Evolutionary conservation across 2,797 vertebrate genomes (phyloP).

Genomic region (Dallia pectoralis): DNA sequence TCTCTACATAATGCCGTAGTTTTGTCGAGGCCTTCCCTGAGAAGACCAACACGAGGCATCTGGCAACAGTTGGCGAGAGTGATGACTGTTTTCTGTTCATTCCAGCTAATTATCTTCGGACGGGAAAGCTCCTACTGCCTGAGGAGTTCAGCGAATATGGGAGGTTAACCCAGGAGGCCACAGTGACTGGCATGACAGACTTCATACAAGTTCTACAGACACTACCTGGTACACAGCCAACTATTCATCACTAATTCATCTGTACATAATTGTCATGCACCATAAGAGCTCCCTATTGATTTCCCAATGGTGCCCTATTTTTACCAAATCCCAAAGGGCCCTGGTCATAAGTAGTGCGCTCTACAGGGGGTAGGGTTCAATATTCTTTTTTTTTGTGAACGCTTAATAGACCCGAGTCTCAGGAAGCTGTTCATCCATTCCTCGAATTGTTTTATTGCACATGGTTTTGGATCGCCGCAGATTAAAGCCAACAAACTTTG

Average conservation of each 20-base stretch:
- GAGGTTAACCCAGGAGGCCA: conserved; percentile 61
- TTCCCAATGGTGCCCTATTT: too few species aligned
- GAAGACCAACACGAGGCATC: conserved; percentile 11
- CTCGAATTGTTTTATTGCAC: neutral
- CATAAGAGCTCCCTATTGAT: too few species aligned
- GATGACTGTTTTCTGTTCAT: conserved; percentile 44
- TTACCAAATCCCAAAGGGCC: neutral
- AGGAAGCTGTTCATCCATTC: neutral
- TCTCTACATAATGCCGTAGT: neutral
- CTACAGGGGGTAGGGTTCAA: neutral
- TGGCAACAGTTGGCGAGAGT: conserved; percentile 16
- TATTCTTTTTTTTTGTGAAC: too few species aligned
- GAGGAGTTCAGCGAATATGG: conserved; percentile 67
- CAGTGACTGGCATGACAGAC: conserved; percentile 62
- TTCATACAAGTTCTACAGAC: conserved; percentile 59
- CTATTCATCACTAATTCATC: conserved; percentile 6
- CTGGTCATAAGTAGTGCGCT: neutral
- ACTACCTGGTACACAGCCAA: conserved; percentile 42
- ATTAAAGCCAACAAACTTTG: conserved; percentile 12
- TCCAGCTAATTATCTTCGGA: conserved; percentile 72
- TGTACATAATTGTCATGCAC: neutral
- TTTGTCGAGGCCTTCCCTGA: neutral
- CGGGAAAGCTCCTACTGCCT: conserved; percentile 67
- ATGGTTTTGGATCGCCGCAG: neutral
- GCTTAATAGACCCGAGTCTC: too few species aligned